Percentiles rank a stretch among this genome's conserved stretches.
Conservation (phyloP, 2,888 invertebrate species). For the Phyllotreta cruciferae region DNA sequence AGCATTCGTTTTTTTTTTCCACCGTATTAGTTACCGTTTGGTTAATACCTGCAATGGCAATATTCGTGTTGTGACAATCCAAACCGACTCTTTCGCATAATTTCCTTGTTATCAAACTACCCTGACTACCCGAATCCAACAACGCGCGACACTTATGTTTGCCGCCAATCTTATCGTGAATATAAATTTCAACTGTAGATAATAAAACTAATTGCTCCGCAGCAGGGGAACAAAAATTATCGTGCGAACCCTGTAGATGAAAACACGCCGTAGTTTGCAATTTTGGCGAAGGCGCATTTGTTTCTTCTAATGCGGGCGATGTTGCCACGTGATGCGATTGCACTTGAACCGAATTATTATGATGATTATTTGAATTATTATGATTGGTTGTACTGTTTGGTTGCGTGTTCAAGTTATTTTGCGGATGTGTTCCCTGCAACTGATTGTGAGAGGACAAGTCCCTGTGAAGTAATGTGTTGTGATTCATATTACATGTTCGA, state of each 20-base stretch:
- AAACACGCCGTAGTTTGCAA: neutral
- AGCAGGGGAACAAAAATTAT: neutral
- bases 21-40: neutral
- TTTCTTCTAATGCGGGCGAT: neutral
- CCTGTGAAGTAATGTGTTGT: conserved; percentile 24
- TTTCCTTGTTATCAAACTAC: conserved; percentile 3
- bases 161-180: neutral
- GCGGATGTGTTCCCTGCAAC: neutral
- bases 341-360: neutral
- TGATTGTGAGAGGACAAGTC: neutral
- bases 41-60: conserved; percentile 18
- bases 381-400: neutral
- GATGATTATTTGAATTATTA: neutral
- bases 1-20: neutral
- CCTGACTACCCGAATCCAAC: conserved; percentile 14
- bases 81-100: conserved; percentile 1
- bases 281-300: neutral
- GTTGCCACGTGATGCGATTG: neutral
- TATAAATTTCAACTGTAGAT: neutral
- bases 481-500: conserved; percentile 20
- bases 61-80: neutral
- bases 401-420: neutral
- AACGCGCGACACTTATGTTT: neutral
- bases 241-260: neutral
- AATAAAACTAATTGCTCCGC: neutral